phyloP scores from a whole-genome alignment of 2,113 vertebrate genomes.

The Formicarius rufipectus region DNA sequence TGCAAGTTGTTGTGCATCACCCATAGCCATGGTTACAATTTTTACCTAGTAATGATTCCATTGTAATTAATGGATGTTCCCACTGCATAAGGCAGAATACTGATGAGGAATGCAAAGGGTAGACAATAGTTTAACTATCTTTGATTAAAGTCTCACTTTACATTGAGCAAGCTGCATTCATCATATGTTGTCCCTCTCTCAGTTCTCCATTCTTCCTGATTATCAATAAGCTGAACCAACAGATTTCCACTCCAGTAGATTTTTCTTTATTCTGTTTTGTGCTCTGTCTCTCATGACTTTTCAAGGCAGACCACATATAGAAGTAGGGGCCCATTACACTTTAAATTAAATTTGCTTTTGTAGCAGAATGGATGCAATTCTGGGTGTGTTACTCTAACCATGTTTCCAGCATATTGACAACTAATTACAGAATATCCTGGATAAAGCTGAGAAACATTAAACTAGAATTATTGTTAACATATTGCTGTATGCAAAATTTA shows the following conservation, averaged over 20 bases:
- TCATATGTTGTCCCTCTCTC: not conserved
- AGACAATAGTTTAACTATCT: constrained; percentile 9
- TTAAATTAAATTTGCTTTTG: not conserved
- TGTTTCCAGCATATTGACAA: not conserved
- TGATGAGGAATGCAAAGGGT: constrained; percentile 15
- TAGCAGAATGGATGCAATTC: not conserved
- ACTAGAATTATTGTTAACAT: not conserved
- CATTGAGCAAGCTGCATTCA: not conserved
- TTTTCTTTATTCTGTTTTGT: not conserved
- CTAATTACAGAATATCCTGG: not conserved
- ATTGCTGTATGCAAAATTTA: not conserved
- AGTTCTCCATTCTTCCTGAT: not conserved
- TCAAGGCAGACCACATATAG: not conserved
- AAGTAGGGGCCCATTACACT: not conserved
- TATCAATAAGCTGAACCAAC: not conserved
- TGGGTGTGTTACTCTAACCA: not conserved
- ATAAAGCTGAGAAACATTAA: not conserved
- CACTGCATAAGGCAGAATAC: constrained; percentile 12
- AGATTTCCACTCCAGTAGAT: not conserved
- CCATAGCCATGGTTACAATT: constrained; percentile 53
- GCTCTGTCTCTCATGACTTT: not conserved
- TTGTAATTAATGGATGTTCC: constrained; percentile 42
- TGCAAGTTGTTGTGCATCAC: not conserved
- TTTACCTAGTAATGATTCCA: constrained; percentile 31
- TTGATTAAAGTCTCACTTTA: not conserved